A percentile compares a stretch with the other conserved stretches of the same genome.
Conservation (phyloP, 2,113 vertebrate genomes). For the Heptranchias perlo region DNA sequence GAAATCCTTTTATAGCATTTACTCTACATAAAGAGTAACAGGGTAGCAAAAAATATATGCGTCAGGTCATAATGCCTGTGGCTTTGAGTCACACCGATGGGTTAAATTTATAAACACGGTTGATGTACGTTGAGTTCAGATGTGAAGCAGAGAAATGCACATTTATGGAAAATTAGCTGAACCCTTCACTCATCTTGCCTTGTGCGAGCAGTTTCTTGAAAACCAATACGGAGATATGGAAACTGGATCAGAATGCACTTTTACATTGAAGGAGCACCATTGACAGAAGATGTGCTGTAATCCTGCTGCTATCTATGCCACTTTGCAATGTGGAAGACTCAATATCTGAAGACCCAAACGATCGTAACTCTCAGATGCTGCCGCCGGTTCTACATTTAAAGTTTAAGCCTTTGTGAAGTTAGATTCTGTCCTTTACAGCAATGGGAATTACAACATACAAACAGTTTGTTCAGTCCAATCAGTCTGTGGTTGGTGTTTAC, state of each 20-base stretch:
- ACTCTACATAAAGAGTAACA: background rate
- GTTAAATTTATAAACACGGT: background rate
- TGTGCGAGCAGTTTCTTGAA: background rate
- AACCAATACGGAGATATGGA: background rate
- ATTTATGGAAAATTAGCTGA: background rate
- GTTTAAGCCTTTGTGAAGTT: background rate
- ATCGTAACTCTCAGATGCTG: background rate
- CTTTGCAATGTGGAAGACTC: background rate
- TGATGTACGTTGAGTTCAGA: background rate
- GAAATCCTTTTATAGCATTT: background rate
- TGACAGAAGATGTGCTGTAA: background rate
- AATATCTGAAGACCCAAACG: background rate
- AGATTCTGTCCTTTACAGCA: background rate
- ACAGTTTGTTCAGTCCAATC: background rate
- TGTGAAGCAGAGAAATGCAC: background rate
- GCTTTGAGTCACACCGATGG: background rate
- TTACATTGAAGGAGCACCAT: background rate
- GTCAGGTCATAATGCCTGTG: background rate
- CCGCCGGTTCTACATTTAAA: background rate
- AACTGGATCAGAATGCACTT: background rate
- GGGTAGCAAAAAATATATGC: background rate
- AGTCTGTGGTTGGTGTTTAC: background rate
- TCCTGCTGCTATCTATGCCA: background rate
- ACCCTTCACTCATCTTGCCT: background rate
- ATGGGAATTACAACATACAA: background rate